Evolutionary conservation across 2,888 invertebrate species (phyloP).

Genomic region (Agapetus fuscipes): DNA sequence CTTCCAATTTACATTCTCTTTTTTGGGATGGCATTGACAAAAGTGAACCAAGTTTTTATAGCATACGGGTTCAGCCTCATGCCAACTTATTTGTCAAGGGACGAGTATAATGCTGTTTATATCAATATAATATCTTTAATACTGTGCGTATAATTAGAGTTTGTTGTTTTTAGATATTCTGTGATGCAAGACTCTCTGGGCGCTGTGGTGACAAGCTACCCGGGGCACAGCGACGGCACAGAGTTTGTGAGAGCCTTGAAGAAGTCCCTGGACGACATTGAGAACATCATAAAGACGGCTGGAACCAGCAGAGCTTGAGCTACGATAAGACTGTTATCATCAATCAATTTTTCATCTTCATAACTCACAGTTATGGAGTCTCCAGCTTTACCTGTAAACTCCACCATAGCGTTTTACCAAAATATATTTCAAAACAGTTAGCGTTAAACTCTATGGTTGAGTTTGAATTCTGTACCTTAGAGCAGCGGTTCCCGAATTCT

Average conservation of each 20-base stretch:
- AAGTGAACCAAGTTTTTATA: no score
- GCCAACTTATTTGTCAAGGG: no score
- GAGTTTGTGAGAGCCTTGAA: constrained; percentile 63
- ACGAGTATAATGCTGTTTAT: no score
- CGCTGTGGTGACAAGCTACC: constrained; percentile 73
- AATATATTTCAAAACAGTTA: no score
- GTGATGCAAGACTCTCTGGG: constrained; percentile 77
- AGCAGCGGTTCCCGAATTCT: no score
- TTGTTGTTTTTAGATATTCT: constrained; percentile 62
- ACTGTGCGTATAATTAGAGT: constrained; percentile 18
- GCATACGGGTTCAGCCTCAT: no score
- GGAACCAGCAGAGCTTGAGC: background rate
- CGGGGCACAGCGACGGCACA: constrained; percentile 55
- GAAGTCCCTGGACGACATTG: constrained; percentile 63
- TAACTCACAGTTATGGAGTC: constrained; percentile 74
- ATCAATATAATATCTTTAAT: no score
- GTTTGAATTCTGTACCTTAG: constrained; percentile 69
- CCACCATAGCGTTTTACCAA: no score
- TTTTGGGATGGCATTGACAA: no score
- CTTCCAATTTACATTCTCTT: no score
- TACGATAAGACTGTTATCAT: background rate
- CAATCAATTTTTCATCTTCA: constrained; percentile 63
- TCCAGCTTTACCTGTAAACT: no score
- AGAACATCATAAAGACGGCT: constrained; percentile 12
- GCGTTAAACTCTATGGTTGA: no score